Base-by-base conservation (phyloP, 1,140 invertebrate genomes). In the Nasonia vitripennis region DNA sequence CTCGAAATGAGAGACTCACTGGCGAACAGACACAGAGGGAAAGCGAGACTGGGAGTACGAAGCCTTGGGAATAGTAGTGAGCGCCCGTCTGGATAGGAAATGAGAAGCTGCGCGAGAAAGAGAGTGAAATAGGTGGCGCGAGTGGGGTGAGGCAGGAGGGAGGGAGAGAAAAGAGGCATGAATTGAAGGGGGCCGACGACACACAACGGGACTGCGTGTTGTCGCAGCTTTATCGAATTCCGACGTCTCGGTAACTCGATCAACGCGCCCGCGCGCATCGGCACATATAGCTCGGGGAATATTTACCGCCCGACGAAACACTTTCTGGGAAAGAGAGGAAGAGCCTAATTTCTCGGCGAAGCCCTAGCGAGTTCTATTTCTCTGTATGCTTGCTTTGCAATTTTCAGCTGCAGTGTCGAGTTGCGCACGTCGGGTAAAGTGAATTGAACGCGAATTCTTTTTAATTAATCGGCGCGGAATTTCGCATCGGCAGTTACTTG, bases 221-320 rank as follows among this genome's bases (percentile, higher is more conserved):
- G 84, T 86, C 87, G 78, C 79, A 87, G 78, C 87, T 91, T 90
- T 88, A 89, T 90, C 88, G 84, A 89, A 89, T 90, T 91, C 82
- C 86, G 85, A 27, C 80, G 81, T 73, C 55, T 78, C 81, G 74
- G 85, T 90, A 90, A 89, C 80, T 87, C 84, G 89, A 90, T 89
- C 86, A 89, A 86, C 78, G 75, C 31, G 68, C 80, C 70, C 74
- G 74, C 17, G 77, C 17, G 55, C 55, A 45, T 9, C 4, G n/a
- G 20, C 55, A 62, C 20, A 62, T 62, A 62, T 62, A 62, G 87
- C 82, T 85, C 86, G 70, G 74, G 27, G 85, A 89, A 90, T 89
- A 88, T 89, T 88, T 88, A 89, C 82, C 67, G 78, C 62, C 41
- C 31, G 23, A 48, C 78, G 71, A 48, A 37, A 62, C 79, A 62